Evolutionary conservation across 2,113 vertebrate genomes (phyloP), one percentile per base, ranked within the genome.

Genomic region (Felis chaus): DNA sequence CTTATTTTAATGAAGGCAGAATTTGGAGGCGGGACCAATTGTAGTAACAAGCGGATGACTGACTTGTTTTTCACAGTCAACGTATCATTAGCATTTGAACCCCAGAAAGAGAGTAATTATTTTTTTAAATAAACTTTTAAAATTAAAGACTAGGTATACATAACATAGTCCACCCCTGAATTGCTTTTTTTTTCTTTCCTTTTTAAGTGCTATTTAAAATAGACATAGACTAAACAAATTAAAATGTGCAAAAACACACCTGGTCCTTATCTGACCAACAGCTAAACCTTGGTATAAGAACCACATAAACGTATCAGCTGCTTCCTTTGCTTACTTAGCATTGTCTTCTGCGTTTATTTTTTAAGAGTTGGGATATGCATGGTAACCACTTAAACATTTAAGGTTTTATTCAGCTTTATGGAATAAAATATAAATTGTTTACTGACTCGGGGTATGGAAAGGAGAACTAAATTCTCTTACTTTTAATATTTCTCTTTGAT

Each of bases 171-270:
- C 53, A 95, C 66, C 45, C 45, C 45, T 29, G 41, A 76, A 8
- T 86, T 96, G 23, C 21, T 83, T 69, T 89, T 66, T 79, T 27
- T 36, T 55, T 79, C 25, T 73, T 66, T 84, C 16, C 41, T 94
- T 94, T 92, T 55, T 92, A 97, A 98, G 95, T 73, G 86, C 96
- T 96, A 97, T 98, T 99, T 98, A 97, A 98, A 95, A 96, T 94
- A 97, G 86, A 94, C 57, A 97, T 98, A 99, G 99, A 99, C 99
- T 99, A 99, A 99, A 99, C 99, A 99, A 98, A 98, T 99, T 97
- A 98, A 98, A 98, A 99, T 83, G 88, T 97, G 98, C 96, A 96
- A 98, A 99, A 99, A 98, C 99, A 99, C 99, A 99, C 99, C 99
- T 99, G 99, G 99, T 98, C 98, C 98, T 99, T 99, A 99, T 99